Conservation (phyloP, 2,113 vertebrate species). For the Chinchilla lanigera region DNA sequence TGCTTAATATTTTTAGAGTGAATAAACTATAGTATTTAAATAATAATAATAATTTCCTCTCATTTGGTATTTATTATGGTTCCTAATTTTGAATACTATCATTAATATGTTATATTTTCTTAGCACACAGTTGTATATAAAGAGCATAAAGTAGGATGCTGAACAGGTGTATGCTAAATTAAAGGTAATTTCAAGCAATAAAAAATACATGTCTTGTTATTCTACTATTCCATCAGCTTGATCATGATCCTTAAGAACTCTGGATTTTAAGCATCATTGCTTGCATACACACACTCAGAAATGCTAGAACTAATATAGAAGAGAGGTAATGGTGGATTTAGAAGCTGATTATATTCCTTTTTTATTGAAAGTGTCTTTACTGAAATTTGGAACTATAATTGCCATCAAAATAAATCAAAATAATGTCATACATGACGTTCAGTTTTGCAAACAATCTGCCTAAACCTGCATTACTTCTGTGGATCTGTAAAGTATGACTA, state of each 20-base stretch:
- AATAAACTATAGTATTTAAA: not conserved
- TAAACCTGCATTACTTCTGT: not conserved
- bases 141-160: not conserved
- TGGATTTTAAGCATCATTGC: conserved; percentile 25
- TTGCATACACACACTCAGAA: not conserved
- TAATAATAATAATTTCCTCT: not conserved
- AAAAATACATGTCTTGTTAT: not conserved
- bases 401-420: not conserved
- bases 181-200: not conserved
- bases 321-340: not conserved
- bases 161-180: not conserved
- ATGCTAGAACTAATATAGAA: not conserved
- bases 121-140: not conserved
- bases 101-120: not conserved
- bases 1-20: not conserved
- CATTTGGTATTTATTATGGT: not conserved
- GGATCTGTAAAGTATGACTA: not conserved
- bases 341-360: not conserved
- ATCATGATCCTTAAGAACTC: not conserved
- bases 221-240: not conserved
- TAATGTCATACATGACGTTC: not conserved
- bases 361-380: not conserved
- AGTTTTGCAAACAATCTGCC: not conserved
- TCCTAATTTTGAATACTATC: not conserved
- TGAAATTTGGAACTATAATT: not conserved